phyloP scores from a whole-genome alignment of 2,888 invertebrate species.

The Monopis laevigella region DNA sequence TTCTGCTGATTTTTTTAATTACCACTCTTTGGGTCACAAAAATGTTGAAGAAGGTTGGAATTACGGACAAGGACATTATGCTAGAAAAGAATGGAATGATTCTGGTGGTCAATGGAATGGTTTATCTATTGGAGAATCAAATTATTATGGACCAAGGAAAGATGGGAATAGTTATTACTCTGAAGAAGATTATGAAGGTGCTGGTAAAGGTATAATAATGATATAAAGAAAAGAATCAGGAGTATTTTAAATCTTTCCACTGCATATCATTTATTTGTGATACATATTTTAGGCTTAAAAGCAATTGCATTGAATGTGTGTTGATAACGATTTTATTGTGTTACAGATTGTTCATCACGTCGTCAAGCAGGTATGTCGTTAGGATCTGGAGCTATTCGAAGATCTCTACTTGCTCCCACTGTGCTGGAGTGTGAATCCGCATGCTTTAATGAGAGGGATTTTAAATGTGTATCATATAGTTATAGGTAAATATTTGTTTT shows the following conservation, averaged over 20 bases:
- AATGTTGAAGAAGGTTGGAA: conserved; percentile 25
- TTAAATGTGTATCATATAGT: conserved; percentile 80
- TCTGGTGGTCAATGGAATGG: conserved; percentile 31
- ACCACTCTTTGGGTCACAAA: conserved; percentile 50
- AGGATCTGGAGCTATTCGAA: conserved; percentile 72
- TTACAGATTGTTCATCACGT: conserved; percentile 78
- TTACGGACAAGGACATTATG: conserved; percentile 45
- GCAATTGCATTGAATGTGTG: background rate
- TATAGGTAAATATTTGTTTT: conserved; percentile 65
- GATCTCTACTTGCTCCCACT: conserved; percentile 71
- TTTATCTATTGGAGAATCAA: conserved; percentile 31
- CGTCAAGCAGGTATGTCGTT: conserved; percentile 80
- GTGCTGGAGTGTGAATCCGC: conserved; percentile 81
- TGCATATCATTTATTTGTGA: background rate
- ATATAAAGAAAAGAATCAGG: no score
- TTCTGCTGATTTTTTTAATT: conserved; percentile 42
- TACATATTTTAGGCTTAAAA: background rate
- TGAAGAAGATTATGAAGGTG: conserved; percentile 31
- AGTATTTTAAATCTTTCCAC: no score
- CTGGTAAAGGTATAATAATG: conserved; percentile 40
- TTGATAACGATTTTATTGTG: conserved; percentile 9
- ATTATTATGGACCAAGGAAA: conserved; percentile 26
- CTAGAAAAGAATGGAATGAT: conserved; percentile 40
- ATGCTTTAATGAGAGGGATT: conserved; percentile 76
- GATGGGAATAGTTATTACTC: conserved; percentile 19